Base-by-base conservation (phyloP, 2,888 invertebrate species). In the Yponomeuta sedellus region DNA sequence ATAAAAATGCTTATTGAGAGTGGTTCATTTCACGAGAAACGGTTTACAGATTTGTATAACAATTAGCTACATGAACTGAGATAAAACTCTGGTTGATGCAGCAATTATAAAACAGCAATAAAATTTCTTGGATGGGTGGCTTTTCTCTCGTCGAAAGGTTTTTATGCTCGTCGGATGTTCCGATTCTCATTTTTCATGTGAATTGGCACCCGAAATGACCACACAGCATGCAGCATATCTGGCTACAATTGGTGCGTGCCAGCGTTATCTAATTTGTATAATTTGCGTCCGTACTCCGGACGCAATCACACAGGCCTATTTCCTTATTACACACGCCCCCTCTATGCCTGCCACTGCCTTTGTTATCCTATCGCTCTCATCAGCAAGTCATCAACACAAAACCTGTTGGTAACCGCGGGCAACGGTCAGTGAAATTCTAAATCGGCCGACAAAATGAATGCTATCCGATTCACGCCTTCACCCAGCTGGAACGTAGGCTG, bases 241-340 rank as follows among this genome's bases (percentile, higher is more conserved):
- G 64, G 61, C n/a, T n/a, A 58, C 64, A 67, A 64, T 57, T 63
- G 61, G 65, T 67, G 64, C 68, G 64, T 66, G 62, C 62, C 64
- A 62, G 40, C 64, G 39, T 20, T 56, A 44, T 67, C 73, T 83
- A 85, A 85, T 85, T 83, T 81, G 77, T 75, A 76, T 81, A 78
- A 83, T 81, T 79, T 72, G 69, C 75, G 74, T 84, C 85, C 85
- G 80, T 76, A 70, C 68, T 84, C 85, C 85, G 80, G 76, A 70
- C 68, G 69, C 72, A 70, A 76, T 72, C 72, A 73, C 72, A 73
- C 69, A 64, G 25, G 16, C 62, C 69, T 71, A 72, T 77, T 76
- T 74, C 74, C 75, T 75, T 74, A 72, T 73, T 70, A 72, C 70
- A 71, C 6, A 16, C 62, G 34, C 70, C 68, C 44, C 16, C 44